These are phyloP conservation scores for Oscheius sp. DNA, from an alignment of 1,140 invertebrate species.

Conservation along the genomic window DNA sequence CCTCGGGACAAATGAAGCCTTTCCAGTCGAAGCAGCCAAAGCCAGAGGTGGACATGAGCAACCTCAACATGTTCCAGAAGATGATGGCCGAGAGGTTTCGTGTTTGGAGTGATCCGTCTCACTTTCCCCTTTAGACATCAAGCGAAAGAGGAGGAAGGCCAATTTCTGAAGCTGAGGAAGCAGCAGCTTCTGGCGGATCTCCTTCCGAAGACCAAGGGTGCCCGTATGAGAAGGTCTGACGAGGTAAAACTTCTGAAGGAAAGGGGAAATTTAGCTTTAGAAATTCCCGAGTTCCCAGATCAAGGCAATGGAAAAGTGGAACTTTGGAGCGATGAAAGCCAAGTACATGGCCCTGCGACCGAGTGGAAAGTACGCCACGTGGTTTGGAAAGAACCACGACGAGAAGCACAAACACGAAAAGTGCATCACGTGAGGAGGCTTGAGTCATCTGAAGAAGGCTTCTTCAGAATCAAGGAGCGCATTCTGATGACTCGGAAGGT, in stretches of 20 bases:
- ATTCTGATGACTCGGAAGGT: not conserved
- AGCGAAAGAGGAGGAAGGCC: not conserved
- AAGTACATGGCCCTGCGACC: not conserved
- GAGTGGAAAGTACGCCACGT: not conserved
- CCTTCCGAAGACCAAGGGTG: not conserved
- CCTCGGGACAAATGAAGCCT: no score
- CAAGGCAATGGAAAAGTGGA: not conserved
- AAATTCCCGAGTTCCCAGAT: not conserved
- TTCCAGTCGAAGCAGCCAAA: no score
- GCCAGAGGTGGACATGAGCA: no score
- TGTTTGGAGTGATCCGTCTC: no score
- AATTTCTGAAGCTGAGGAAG: not conserved
- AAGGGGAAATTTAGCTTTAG: not conserved
- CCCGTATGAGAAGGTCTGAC: not conserved
- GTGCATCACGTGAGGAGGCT: not conserved
- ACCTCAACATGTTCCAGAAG: no score
- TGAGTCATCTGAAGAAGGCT: no score
- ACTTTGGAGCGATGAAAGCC: not conserved
- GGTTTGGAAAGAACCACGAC: not conserved
- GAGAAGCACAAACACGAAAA: not conserved
- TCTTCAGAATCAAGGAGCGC: not conserved
- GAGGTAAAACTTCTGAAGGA: not conserved
- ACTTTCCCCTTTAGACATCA: no score
- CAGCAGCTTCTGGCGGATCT: not conserved
- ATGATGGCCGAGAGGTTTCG: no score